These are phyloP conservation scores for Cybosia mesomella DNA, from an alignment of 2,888 invertebrate species.

Conservation along the genomic window DNA sequence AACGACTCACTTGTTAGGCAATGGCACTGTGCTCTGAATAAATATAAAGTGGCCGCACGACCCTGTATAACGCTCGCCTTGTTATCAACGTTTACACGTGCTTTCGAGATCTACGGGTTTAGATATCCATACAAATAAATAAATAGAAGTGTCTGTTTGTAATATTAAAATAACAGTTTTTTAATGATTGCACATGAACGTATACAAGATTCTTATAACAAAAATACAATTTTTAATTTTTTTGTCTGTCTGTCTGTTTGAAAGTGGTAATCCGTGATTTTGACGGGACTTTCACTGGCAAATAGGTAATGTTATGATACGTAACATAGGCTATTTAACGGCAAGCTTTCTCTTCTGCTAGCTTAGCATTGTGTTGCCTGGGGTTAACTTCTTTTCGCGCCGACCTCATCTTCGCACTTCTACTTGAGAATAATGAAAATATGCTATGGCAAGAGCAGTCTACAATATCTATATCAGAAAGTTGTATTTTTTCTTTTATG, in stretches of 20 bases:
- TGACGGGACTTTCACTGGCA: too few relatives aligned
- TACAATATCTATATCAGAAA: neutral
- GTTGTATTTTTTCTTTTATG: too few relatives aligned
- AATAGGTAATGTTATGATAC: too few relatives aligned
- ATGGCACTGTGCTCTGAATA: slow-evolving; percentile 71
- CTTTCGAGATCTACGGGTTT: slow-evolving; percentile 44
- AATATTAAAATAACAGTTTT: too few relatives aligned
- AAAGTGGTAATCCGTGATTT: too few relatives aligned
- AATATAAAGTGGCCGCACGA: slow-evolving; percentile 62
- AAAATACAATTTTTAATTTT: too few relatives aligned
- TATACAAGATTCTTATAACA: too few relatives aligned
- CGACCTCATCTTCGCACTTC: neutral
- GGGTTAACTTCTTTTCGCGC: neutral
- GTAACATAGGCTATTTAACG: too few relatives aligned
- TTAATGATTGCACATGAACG: too few relatives aligned
- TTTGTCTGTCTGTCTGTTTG: too few relatives aligned
- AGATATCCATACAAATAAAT: too few relatives aligned
- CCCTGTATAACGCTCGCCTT: slow-evolving; percentile 64
- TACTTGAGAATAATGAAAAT: neutral
- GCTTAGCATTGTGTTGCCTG: neutral
- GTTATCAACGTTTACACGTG: slow-evolving; percentile 66
- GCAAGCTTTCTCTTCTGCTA: slow-evolving; percentile 8
- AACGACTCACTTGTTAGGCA: slow-evolving; percentile 76
- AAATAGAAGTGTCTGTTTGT: too few relatives aligned
- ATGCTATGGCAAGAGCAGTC: neutral